Percentiles rank a stretch among this genome's conserved stretches.
Evolutionary conservation across 2,888 invertebrate genomes (phyloP).

Genomic region (Melieria omissa): DNA sequence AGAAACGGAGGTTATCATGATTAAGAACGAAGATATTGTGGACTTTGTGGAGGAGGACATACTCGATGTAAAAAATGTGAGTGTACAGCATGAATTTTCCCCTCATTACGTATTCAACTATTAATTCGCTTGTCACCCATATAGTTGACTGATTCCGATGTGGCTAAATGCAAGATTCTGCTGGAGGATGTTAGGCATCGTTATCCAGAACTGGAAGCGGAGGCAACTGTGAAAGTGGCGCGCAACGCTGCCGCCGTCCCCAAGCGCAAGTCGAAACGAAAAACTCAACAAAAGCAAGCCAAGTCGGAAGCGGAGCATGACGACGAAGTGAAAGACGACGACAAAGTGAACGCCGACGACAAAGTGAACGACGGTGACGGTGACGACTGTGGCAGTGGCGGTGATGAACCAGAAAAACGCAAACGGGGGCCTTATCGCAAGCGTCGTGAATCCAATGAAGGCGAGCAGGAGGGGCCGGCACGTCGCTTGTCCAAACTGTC

Average conservation of each 20-base stretch:
- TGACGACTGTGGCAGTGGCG: not conserved
- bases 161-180: conserved; percentile 43
- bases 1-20: conserved; percentile 57
- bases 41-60: conserved; percentile 53
- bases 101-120: not conserved
- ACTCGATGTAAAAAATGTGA: conserved; percentile 49
- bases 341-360: not conserved
- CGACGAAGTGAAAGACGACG: conserved; percentile 8
- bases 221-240: conserved; percentile 33
- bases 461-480: not conserved
- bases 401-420: not conserved
- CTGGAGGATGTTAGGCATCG: conserved; percentile 43
- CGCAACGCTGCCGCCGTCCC: conserved; percentile 27
- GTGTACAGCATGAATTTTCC: not conserved
- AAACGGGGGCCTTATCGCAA: conserved; percentile 51
- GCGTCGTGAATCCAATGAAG: conserved; percentile 36
- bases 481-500: conserved; percentile 56
- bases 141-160: conserved; percentile 5
- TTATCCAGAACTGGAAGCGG: conserved; percentile 42
- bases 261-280: not conserved
- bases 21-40: conserved; percentile 48
- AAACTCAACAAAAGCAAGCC: not conserved
- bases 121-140: not conserved
- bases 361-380: conserved; percentile 2
- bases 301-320: not conserved